Evolutionary conservation across 2,113 vertebrate species (phyloP).

Genomic region (Nyctibius bracteatus): DNA sequence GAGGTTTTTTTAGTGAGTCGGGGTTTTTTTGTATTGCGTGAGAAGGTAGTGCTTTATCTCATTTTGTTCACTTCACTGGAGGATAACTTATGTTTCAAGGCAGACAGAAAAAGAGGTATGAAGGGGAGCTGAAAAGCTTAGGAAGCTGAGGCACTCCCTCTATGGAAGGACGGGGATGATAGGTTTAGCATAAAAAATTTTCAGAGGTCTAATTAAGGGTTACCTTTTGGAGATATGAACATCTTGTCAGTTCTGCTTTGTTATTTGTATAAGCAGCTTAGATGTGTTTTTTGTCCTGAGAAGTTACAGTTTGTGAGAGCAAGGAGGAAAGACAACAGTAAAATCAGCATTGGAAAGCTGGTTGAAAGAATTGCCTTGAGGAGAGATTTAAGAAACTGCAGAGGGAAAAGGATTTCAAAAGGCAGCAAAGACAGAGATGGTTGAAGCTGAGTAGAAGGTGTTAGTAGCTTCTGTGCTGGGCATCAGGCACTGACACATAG

Average conservation of each 20-base stretch:
- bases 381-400: background rate
- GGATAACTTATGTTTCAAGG: background rate
- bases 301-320: background rate
- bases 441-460: background rate
- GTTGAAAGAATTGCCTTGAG: background rate
- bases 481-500: background rate
- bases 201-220: background rate
- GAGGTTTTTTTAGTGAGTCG: accelerated
- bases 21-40: background rate
- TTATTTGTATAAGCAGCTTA: background rate
- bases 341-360: background rate
- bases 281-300: background rate
- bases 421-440: background rate
- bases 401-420: background rate
- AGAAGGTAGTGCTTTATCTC: background rate
- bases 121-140: background rate
- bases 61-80: background rate
- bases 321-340: background rate
- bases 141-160: background rate
- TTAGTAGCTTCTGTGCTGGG: background rate
- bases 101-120: background rate
- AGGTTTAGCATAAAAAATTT: background rate
- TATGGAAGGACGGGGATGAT: background rate
- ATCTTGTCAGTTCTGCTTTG: background rate
- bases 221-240: background rate